Evolutionary conservation across 2,888 invertebrate genomes (phyloP).

Genomic region (Neoaliturus tenellus): DNA sequence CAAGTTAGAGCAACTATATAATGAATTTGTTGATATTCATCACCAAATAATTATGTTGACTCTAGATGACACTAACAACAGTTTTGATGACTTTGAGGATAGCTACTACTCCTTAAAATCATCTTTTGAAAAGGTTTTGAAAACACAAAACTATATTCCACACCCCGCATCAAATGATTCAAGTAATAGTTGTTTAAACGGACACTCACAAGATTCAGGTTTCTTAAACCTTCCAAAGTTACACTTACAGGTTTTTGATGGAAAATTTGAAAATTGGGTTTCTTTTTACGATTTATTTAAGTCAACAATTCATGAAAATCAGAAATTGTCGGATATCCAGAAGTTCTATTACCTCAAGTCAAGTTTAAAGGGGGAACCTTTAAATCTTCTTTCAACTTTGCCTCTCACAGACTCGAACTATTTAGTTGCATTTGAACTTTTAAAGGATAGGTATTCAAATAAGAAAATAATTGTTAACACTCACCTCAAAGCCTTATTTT

Average conservation of each 20-base stretch:
- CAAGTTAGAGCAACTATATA: too few species aligned
- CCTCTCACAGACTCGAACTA: neutral
- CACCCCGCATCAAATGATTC: too few species aligned
- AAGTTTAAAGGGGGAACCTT: neutral
- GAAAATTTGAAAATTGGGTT: neutral
- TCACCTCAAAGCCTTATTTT: neutral
- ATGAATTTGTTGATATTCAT: too few species aligned
- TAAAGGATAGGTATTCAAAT: neutral
- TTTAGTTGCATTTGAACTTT: slow-evolving; percentile 9
- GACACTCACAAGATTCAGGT: neutral
- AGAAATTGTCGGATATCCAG: neutral
- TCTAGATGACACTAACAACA: too few species aligned
- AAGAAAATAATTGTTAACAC: slow-evolving; percentile 22
- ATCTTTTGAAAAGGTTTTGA: neutral
- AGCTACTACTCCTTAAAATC: neutral
- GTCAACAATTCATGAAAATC: neutral
- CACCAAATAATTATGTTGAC: too few species aligned
- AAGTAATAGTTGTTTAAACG: neutral
- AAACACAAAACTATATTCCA: neutral
- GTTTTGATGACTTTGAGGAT: too few species aligned
- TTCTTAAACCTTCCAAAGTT: neutral
- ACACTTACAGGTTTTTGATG: neutral
- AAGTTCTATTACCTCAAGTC: neutral
- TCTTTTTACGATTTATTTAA: slow-evolving; percentile 10
- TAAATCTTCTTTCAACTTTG: neutral